Conservation (phyloP, 2,113 vertebrate genomes). For the Malurus elegans region DNA sequence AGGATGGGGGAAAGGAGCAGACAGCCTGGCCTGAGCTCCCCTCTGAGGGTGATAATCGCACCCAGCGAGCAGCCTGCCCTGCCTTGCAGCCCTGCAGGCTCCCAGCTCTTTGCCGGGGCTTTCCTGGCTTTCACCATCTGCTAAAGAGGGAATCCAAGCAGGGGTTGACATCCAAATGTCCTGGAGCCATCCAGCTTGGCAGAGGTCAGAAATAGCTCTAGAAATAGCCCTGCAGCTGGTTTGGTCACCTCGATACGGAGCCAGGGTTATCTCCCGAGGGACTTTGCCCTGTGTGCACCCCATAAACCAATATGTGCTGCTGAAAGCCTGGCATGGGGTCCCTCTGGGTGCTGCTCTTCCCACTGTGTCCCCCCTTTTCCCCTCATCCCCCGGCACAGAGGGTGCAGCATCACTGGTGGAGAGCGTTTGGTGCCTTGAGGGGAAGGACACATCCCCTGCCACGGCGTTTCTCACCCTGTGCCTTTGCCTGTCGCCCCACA, state of each 20-base stretch:
- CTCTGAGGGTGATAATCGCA: background rate
- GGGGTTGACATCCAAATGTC: background rate
- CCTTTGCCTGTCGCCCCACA: conserved; percentile 45
- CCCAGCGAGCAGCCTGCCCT: background rate
- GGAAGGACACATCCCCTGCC: background rate
- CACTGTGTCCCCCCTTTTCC: accelerated
- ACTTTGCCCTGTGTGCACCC: background rate
- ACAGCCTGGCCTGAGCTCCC: background rate
- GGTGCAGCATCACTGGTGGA: background rate
- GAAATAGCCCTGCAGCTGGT: background rate
- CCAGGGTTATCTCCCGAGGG: background rate
- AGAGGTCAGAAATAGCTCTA: background rate
- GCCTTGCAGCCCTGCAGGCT: background rate
- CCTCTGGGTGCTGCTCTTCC: background rate
- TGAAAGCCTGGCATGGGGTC: background rate
- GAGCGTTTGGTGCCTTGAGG: background rate
- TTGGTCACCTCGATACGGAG: background rate
- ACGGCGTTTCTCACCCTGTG: accelerated
- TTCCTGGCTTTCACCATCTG: background rate
- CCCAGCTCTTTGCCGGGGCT: background rate
- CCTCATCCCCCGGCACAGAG: accelerated
- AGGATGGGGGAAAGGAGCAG: background rate
- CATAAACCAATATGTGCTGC: background rate
- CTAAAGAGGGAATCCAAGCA: background rate
- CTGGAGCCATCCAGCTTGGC: background rate